Evolutionary conservation across 2,888 invertebrate genomes (phyloP).

Genomic region (Pristionchus entomophagus): DNA sequence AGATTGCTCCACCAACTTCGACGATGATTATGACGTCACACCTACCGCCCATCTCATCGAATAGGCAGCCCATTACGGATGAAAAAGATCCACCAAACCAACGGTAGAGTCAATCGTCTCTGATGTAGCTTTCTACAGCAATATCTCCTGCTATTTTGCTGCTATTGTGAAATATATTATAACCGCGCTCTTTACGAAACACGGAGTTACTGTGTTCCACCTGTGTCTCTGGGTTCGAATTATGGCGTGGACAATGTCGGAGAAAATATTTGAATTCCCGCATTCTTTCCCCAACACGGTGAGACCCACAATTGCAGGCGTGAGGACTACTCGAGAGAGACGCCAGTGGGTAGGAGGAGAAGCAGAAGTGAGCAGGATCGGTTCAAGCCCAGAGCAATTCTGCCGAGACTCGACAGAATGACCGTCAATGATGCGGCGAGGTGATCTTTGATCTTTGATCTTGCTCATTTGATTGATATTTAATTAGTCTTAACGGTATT

Average conservation of each 20-base stretch:
- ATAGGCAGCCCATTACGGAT: background rate
- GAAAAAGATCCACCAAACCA: background rate
- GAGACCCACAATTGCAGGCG: background rate
- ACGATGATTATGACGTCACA: slow-evolving; percentile 23
- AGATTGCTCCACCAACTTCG: background rate
- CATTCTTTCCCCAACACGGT: no score
- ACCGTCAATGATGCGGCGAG: background rate
- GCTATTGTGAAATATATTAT: no score
- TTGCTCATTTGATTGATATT: background rate
- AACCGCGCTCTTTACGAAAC: no score
- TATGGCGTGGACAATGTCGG: no score
- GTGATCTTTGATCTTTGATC: no score
- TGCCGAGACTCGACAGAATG: slow-evolving; percentile 31
- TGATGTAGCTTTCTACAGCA: no score
- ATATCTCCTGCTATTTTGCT: no score
- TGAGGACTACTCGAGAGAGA: background rate
- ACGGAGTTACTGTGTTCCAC: no score
- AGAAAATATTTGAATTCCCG: background rate
- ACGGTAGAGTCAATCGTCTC: no score
- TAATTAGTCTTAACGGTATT: background rate
- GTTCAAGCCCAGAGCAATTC: background rate
- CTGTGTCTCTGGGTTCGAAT: no score
- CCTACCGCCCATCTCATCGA: slow-evolving; percentile 9
- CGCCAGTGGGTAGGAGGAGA: background rate
- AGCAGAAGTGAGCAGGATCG: background rate